Evolutionary conservation across 2,113 vertebrate genomes (phyloP).

Genomic region (Rhabdornis inornatus): DNA sequence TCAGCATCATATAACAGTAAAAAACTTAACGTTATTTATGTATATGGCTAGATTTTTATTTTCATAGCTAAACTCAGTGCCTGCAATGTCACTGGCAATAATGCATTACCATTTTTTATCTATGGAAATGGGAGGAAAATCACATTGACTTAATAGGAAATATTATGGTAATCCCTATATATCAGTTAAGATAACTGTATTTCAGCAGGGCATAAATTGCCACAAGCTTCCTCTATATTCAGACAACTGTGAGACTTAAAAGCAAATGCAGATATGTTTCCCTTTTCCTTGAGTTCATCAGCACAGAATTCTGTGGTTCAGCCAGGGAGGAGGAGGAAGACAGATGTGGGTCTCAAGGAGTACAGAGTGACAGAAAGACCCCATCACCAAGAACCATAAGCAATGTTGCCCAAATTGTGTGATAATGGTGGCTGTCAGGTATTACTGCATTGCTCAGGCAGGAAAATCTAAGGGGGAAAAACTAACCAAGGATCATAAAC

Average conservation of each 20-base stretch:
- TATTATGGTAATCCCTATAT: slow-evolving; percentile 54
- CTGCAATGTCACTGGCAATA: slow-evolving; percentile 35
- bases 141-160: slow-evolving; percentile 47
- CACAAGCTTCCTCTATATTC: slow-evolving; percentile 17
- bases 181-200: slow-evolving; percentile 57
- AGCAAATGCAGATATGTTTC: slow-evolving; percentile 36
- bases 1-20: background rate
- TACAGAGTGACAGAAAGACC: background rate
- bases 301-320: background rate
- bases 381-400: background rate
- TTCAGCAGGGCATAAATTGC: slow-evolving; percentile 59
- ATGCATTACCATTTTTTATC: slow-evolving; percentile 49
- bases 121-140: slow-evolving; percentile 48
- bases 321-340: background rate
- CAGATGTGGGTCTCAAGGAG: background rate
- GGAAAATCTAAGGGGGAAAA: background rate
- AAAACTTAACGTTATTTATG: slow-evolving; percentile 19
- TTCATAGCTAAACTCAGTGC: slow-evolving; percentile 2
- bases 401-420: background rate
- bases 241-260: slow-evolving; percentile 30
- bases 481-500: background rate
- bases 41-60: slow-evolving; percentile 31
- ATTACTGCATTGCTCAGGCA: background rate
- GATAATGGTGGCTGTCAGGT: background rate
- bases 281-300: background rate